Conservation (phyloP, 1,140 invertebrate species). For the Neodiprion pinetum region DNA sequence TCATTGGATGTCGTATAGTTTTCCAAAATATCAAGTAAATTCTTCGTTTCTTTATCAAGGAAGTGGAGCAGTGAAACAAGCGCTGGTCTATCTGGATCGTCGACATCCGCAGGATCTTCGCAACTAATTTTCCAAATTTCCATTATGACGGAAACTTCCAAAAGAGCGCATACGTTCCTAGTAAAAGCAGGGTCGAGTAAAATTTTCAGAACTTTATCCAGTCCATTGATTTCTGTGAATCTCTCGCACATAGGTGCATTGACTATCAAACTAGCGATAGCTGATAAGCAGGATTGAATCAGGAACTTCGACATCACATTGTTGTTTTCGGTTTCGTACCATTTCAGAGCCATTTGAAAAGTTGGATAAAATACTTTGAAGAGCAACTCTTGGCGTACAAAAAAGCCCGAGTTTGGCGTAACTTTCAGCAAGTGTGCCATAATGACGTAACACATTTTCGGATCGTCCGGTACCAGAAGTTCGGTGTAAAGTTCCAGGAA, state of each 20-base stretch:
- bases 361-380: conserved; percentile 69
- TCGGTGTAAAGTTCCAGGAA: conserved; percentile 67
- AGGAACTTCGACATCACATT: conserved; percentile 65
- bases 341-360: conserved; percentile 65
- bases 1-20: conserved; percentile 14
- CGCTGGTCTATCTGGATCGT: conserved; percentile 48
- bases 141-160: conserved; percentile 69
- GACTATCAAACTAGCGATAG: conserved; percentile 66
- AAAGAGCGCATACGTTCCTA: conserved; percentile 66
- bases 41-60: conserved; percentile 59
- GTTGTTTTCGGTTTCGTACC: conserved; percentile 50
- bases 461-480: conserved; percentile 63
- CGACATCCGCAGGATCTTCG: conserved; percentile 42
- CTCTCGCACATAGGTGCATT: conserved; percentile 65
- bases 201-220: conserved; percentile 64
- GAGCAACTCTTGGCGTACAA: conserved; percentile 66
- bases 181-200: conserved; percentile 64
- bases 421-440: conserved; percentile 68
- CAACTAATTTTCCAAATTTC: conserved; percentile 63
- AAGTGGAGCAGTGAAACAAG: conserved; percentile 63
- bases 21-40: conserved; percentile 40
- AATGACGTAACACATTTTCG: conserved; percentile 63
- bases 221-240: conserved; percentile 65
- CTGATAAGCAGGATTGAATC: conserved; percentile 67
- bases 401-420: conserved; percentile 61